Conservation (phyloP, 1,140 invertebrate genomes). For the Bombyx mandarina region DNA sequence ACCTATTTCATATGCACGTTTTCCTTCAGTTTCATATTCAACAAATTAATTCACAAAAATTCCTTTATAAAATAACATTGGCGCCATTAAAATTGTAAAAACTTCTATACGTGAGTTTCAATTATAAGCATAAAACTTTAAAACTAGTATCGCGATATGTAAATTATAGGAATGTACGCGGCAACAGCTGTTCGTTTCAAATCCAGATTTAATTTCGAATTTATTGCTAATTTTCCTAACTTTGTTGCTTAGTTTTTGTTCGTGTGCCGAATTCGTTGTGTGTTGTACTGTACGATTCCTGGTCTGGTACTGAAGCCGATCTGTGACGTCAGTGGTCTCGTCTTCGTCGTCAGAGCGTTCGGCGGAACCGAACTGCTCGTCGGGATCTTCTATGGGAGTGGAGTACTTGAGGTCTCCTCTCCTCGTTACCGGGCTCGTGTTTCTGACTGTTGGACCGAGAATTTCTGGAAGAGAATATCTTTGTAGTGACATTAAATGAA, state of each 20-base stretch:
- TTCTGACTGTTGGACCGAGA: slow-evolving; percentile 34
- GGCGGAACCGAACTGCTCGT: slow-evolving; percentile 58
- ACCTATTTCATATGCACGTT: no score
- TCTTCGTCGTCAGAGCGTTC: slow-evolving; percentile 60
- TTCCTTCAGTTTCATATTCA: no score
- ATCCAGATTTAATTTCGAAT: slow-evolving; percentile 33
- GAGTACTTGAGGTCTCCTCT: slow-evolving; percentile 51
- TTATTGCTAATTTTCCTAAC: slow-evolving; percentile 52
- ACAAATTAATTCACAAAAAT: no score
- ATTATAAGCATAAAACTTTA: no score
- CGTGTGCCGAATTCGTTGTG: slow-evolving; percentile 20
- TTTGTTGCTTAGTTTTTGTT: slow-evolving; percentile 57
- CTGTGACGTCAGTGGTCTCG: slow-evolving; percentile 29
- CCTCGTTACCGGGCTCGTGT: slow-evolving; percentile 31
- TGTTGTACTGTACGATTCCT: slow-evolving; percentile 30
- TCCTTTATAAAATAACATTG: no score
- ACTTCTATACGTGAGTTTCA: no score
- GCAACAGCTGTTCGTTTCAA: slow-evolving; percentile 22
- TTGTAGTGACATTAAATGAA: no score
- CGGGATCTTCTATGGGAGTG: slow-evolving; percentile 51
- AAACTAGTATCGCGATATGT: background rate
- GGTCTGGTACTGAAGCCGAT: slow-evolving; percentile 14
- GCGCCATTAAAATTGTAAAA: no score
- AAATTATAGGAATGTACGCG: slow-evolving; percentile 4
- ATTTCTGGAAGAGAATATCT: slow-evolving; percentile 34